Conservation (phyloP, 2,113 vertebrate genomes). For the Blennius ocellaris region DNA sequence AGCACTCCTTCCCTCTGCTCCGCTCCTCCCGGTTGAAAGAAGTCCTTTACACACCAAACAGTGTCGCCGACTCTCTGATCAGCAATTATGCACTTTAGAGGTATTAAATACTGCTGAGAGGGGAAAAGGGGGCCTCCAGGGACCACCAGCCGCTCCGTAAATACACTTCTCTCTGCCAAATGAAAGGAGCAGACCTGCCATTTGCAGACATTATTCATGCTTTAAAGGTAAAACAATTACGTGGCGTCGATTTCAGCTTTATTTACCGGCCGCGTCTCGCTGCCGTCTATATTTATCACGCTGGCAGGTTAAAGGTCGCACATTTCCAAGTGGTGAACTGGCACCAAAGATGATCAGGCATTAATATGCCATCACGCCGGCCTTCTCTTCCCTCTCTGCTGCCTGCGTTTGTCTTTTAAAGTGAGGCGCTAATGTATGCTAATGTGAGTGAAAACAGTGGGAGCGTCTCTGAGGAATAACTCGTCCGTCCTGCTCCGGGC, state of each 20-base stretch:
- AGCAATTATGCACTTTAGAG: conserved; percentile 84
- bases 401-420: conserved; percentile 78
- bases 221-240: conserved; percentile 76
- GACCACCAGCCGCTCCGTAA: conserved; percentile 70
- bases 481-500: no score
- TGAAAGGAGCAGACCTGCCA: conserved; percentile 75
- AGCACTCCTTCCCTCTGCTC: conserved; percentile 64
- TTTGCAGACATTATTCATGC: conserved; percentile 80
- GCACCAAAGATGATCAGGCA: conserved; percentile 74
- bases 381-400: conserved; percentile 68
- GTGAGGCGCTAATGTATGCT: conserved; percentile 78
- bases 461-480: conserved; percentile 75
- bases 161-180: conserved; percentile 70
- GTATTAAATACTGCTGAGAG: conserved; percentile 75
- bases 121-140: conserved; percentile 66
- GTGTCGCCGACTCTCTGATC: conserved; percentile 76
- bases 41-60: conserved; percentile 77
- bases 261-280: conserved; percentile 56
- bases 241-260: conserved; percentile 57
- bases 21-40: conserved; percentile 64
- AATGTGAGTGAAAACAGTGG: conserved; percentile 76
- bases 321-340: conserved; percentile 73
- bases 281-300: conserved; percentile 64
- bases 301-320: conserved; percentile 60
- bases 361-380: conserved; percentile 77